Conservation (phyloP, 2,113 vertebrate species). For the Siniperca chuatsi region DNA sequence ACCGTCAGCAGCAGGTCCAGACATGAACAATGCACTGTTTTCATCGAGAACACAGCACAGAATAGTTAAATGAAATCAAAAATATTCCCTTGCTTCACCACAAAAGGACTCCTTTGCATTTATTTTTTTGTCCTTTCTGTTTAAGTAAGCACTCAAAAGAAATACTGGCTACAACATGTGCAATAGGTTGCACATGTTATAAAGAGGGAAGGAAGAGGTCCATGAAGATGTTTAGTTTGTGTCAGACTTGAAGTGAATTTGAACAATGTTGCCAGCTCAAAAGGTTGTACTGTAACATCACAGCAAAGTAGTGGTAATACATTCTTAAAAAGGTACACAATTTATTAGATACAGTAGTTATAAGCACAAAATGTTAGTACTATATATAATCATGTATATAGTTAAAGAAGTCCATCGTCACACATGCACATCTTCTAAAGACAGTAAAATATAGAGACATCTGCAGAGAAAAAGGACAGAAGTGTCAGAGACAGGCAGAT, state of each 20-base stretch:
- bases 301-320: constrained; percentile 26
- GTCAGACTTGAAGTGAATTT: too few species aligned
- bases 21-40: constrained; percentile 48
- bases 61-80: background rate
- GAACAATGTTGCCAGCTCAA: background rate
- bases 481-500: constrained; percentile 21
- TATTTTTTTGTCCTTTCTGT: accelerated
- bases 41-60: constrained; percentile 8
- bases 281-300: constrained; percentile 6
- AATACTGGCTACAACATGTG: background rate
- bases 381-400: constrained; percentile 42
- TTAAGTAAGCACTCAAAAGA: constrained; percentile 23
- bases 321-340: constrained; percentile 52
- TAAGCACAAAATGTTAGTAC: constrained; percentile 45
- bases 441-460: constrained; percentile 28
- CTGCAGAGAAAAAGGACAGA: constrained; percentile 17
- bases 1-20: constrained; percentile 56
- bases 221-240: too few species aligned
- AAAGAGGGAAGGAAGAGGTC: background rate
- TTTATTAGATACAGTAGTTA: constrained; percentile 61
- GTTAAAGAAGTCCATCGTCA: constrained; percentile 44
- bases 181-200: constrained; percentile 21
- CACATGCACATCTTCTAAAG: constrained; percentile 24
- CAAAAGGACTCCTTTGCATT: background rate
- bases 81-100: background rate